Percentiles rank a stretch among this genome's conserved stretches.
phyloP scores from a whole-genome alignment of 1,140 invertebrate genomes.

The Drosophila bipectinata region DNA sequence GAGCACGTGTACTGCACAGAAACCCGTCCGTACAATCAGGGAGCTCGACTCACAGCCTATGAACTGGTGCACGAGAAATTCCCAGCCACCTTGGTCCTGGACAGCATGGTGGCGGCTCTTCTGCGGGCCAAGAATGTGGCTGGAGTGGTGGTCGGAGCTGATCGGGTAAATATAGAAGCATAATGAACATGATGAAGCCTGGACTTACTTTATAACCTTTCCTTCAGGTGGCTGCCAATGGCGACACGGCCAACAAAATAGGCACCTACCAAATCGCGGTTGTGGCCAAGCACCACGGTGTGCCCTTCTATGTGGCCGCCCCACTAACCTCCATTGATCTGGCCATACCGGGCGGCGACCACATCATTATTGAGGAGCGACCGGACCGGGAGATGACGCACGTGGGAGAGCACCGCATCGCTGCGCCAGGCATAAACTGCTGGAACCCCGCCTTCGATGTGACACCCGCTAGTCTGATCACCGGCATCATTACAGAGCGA shows the following conservation, averaged over 20 bases:
- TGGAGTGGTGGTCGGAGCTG: slow-evolving; percentile 94
- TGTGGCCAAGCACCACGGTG: slow-evolving; percentile 93
- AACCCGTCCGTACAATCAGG: slow-evolving; percentile 99
- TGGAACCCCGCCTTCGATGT: slow-evolving; percentile 99
- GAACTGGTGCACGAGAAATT: slow-evolving; percentile 97
- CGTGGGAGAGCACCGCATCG: slow-evolving; percentile 92
- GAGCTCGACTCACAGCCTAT: slow-evolving; percentile 96
- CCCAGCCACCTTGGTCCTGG: slow-evolving; percentile 96
- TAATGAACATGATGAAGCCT: neutral
- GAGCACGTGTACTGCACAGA: slow-evolving; percentile 97
- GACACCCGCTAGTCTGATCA: slow-evolving; percentile 96
- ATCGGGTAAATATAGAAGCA: slow-evolving; percentile 87
- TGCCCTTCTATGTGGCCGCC: slow-evolving; percentile 98
- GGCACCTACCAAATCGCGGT: slow-evolving; percentile 99
- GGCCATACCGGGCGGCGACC: slow-evolving; percentile 90
- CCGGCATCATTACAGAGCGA: slow-evolving; percentile 97
- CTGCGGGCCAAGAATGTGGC: slow-evolving; percentile 92
- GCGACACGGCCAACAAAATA: slow-evolving; percentile 99
- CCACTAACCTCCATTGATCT: slow-evolving; percentile 97
- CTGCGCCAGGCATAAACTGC: slow-evolving; percentile 94
- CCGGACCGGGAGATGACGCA: slow-evolving; percentile 95
- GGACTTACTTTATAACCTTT: slow-evolving; percentile 1
- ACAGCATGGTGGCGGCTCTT: slow-evolving; percentile 96
- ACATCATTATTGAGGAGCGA: slow-evolving; percentile 97
- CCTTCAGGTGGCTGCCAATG: slow-evolving; percentile 92